phyloP scores from a whole-genome alignment of 2,113 vertebrate species.

The Archocentrus centrarchus region DNA sequence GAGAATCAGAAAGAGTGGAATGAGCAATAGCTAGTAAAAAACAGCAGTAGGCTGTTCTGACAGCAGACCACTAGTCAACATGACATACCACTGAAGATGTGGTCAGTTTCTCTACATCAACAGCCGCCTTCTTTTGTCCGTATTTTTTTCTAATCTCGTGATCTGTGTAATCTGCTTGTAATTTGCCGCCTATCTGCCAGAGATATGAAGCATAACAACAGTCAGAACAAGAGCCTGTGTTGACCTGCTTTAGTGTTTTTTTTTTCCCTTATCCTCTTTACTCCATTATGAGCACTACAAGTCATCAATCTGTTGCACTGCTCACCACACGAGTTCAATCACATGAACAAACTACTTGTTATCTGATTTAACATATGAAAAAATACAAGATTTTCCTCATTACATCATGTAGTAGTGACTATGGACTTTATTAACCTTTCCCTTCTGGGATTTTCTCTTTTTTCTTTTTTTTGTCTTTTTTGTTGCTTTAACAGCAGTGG shows the following conservation, averaged over 20 bases:
- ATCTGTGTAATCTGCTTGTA: too few relatives aligned
- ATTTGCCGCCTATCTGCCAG: too few relatives aligned
- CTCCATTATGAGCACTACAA: background rate
- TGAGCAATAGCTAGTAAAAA: too few relatives aligned
- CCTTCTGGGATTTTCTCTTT: too few relatives aligned
- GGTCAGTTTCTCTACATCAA: background rate
- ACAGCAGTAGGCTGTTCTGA: background rate
- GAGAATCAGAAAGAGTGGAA: too few relatives aligned
- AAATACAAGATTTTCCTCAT: fast-evolving
- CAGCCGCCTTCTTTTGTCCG: background rate
- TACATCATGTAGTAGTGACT: fast-evolving
- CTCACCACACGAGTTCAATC: background rate
- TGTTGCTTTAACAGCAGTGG: too few relatives aligned
- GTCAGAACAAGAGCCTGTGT: background rate
- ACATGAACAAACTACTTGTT: background rate
- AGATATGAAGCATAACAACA: background rate
- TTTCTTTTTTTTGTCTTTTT: too few relatives aligned
- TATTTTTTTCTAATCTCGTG: fast-evolving
- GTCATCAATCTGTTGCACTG: background rate
- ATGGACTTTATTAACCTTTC: background rate
- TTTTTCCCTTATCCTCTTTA: background rate
- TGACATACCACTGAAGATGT: background rate
- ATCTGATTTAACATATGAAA: fast-evolving
- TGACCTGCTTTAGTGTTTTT: fast-evolving
- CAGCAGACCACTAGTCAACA: background rate